A percentile compares a stretch with the other conserved stretches of the same genome.
Evolutionary conservation across 2,888 invertebrate species (phyloP).

Genomic region (Acanthosoma haemorrhoidale): DNA sequence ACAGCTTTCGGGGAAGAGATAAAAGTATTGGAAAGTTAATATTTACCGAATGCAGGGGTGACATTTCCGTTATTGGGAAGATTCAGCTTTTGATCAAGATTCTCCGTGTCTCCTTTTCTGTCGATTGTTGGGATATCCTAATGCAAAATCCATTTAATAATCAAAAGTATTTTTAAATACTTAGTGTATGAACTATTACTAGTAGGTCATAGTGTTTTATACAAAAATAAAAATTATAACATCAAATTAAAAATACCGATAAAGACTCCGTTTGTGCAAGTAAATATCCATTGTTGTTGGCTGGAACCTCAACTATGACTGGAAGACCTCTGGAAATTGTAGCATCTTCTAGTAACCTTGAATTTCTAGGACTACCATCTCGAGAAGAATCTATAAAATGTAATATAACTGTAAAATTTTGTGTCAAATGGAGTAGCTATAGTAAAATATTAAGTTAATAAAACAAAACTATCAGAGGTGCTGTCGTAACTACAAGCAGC

Average conservation of each 20-base stretch:
- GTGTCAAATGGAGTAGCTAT: neutral
- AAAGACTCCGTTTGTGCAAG: conserved; percentile 42
- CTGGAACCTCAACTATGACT: conserved; percentile 38
- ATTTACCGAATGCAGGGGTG: conserved; percentile 41
- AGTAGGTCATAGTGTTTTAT: neutral
- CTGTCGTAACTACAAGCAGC: no score
- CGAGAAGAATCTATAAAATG: conserved; percentile 51
- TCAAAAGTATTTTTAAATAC: neutral
- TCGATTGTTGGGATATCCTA: conserved; percentile 36
- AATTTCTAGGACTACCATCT: conserved; percentile 55
- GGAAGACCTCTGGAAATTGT: conserved; percentile 33
- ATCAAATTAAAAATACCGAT: conserved; percentile 29
- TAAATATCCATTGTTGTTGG: conserved; percentile 43
- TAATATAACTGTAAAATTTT: neutral
- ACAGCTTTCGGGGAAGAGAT: no score
- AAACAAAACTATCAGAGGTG: no score
- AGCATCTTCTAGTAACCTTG: conserved; percentile 55
- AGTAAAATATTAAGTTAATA: no score
- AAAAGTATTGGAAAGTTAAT: neutral
- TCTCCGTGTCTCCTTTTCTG: conserved; percentile 34
- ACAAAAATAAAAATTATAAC: neutral
- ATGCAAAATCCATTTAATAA: neutral
- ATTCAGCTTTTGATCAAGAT: conserved; percentile 21
- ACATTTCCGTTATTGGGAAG: conserved; percentile 41
- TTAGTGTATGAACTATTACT: neutral